Conservation (phyloP, 2,888 invertebrate species). For the Amphipyra tragopoginis region DNA sequence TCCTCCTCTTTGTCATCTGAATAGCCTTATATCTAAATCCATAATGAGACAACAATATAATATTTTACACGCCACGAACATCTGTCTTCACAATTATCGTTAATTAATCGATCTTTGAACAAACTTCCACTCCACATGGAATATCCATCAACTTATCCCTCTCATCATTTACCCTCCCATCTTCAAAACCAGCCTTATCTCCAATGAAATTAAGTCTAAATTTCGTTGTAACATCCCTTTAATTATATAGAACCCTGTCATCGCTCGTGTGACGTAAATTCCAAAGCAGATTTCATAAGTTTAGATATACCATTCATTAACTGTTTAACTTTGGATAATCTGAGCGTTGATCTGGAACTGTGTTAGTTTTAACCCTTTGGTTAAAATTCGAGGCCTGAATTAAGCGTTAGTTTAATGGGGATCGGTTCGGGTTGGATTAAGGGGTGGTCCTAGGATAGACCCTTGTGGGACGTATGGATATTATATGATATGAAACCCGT, state of each 20-base stretch:
- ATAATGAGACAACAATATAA: slow-evolving; percentile 11
- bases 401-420: slow-evolving; percentile 48
- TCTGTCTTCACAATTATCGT: slow-evolving; percentile 18
- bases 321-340: slow-evolving; percentile 55
- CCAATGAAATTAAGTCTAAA: slow-evolving; percentile 1
- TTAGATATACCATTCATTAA: slow-evolving; percentile 47
- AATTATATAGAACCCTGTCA: slow-evolving; percentile 38
- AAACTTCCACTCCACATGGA: slow-evolving; percentile 23
- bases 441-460: slow-evolving; percentile 24
- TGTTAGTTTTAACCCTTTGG: slow-evolving; percentile 53
- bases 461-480: slow-evolving; percentile 26
- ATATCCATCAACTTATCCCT: slow-evolving; percentile 26
- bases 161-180: slow-evolving; percentile 1
- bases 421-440: slow-evolving; percentile 42
- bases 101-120: slow-evolving; percentile 36
- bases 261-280: slow-evolving; percentile 25
- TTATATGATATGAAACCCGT: slow-evolving; percentile 16
- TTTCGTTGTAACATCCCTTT: slow-evolving; percentile 8
- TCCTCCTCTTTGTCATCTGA: too few species aligned
- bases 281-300: slow-evolving; percentile 47
- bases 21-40: not conserved
- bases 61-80: slow-evolving; percentile 14
- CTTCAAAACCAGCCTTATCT: slow-evolving; percentile 16
- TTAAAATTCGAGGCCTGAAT: slow-evolving; percentile 44
- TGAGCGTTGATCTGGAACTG: slow-evolving; percentile 45